phyloP scores from a whole-genome alignment of 1,140 invertebrate genomes.

The Zaprionus ghesquierei region DNA sequence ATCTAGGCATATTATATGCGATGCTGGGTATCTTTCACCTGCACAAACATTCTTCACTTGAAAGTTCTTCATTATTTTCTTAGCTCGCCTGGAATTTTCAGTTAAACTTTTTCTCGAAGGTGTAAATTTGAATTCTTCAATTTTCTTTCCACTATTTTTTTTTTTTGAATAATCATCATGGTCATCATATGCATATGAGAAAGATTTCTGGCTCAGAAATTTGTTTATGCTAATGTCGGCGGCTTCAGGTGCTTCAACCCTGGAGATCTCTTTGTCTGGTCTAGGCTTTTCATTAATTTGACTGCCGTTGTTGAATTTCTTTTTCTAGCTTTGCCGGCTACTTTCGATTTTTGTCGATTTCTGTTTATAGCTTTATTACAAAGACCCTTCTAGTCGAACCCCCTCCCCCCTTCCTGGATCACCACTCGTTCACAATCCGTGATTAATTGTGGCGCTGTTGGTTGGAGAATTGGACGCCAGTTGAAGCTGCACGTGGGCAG shows the following conservation, averaged over 20 bases:
- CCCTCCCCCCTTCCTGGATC: neutral
- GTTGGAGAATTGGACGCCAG: slow-evolving; percentile 3
- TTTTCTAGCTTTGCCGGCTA: slow-evolving; percentile 42
- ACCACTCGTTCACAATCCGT: slow-evolving; percentile 3
- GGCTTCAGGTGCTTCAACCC: neutral
- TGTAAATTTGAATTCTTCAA: slow-evolving; percentile 25
- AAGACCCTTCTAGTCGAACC: neutral
- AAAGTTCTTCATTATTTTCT: slow-evolving; percentile 1
- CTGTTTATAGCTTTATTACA: slow-evolving; percentile 34
- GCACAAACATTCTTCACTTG: neutral
- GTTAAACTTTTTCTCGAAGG: too few species aligned
- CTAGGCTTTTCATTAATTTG: slow-evolving; percentile 57
- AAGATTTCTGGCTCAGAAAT: slow-evolving; percentile 36
- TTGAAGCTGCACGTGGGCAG: slow-evolving; percentile 21
- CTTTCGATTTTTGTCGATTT: slow-evolving; percentile 64
- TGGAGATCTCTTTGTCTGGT: slow-evolving; percentile 25
- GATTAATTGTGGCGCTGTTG: slow-evolving; percentile 35
- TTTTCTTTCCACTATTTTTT: slow-evolving; percentile 19
- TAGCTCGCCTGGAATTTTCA: slow-evolving; percentile 3
- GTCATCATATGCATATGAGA: slow-evolving; percentile 12
- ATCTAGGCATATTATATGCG: too few species aligned
- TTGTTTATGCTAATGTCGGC: slow-evolving; percentile 63
- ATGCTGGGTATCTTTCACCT: neutral
- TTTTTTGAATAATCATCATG: slow-evolving; percentile 55
- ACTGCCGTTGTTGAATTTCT: slow-evolving; percentile 51